Conservation (phyloP, 2,888 invertebrate species). For the Adela reaumurella region DNA sequence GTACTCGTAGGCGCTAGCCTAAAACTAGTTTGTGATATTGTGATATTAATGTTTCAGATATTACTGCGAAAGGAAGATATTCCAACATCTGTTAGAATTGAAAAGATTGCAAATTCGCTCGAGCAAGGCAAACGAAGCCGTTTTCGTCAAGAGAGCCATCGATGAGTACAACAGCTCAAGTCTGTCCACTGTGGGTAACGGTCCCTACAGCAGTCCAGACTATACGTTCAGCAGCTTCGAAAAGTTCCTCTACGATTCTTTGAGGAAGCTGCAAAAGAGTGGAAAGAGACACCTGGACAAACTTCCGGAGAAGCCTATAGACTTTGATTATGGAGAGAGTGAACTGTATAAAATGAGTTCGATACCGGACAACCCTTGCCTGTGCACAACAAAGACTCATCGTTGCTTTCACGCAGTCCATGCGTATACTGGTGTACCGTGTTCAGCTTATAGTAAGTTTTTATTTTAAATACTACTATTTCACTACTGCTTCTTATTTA, state of each 20-base stretch:
- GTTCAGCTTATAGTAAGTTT: slow-evolving; percentile 81
- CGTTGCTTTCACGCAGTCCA: slow-evolving; percentile 88
- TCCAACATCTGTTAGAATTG: slow-evolving; percentile 88
- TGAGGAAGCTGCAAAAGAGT: slow-evolving; percentile 72
- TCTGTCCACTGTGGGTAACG: slow-evolving; percentile 60
- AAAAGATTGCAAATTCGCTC: slow-evolving; percentile 90
- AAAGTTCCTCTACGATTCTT: slow-evolving; percentile 82
- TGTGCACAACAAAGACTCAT: slow-evolving; percentile 84
- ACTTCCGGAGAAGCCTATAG: slow-evolving; percentile 53
- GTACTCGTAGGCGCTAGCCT: no score
- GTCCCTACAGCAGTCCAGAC: slow-evolving; percentile 63
- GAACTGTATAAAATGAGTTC: slow-evolving; percentile 61
- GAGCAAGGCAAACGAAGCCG: slow-evolving; percentile 82
- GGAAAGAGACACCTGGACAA: slow-evolving; percentile 62
- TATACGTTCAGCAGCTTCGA: slow-evolving; percentile 78
- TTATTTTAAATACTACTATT: no score
- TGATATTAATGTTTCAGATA: no score
- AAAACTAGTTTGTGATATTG: no score
- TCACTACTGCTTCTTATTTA: no score
- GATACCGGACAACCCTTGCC: slow-evolving; percentile 68
- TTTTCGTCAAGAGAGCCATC: slow-evolving; percentile 82
- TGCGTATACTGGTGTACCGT: slow-evolving; percentile 86
- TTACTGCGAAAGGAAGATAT: slow-evolving; percentile 86
- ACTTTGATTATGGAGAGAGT: slow-evolving; percentile 48
- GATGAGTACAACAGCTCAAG: slow-evolving; percentile 80